Conservation (phyloP, 2,888 invertebrate genomes). For the Lypha dubia region DNA sequence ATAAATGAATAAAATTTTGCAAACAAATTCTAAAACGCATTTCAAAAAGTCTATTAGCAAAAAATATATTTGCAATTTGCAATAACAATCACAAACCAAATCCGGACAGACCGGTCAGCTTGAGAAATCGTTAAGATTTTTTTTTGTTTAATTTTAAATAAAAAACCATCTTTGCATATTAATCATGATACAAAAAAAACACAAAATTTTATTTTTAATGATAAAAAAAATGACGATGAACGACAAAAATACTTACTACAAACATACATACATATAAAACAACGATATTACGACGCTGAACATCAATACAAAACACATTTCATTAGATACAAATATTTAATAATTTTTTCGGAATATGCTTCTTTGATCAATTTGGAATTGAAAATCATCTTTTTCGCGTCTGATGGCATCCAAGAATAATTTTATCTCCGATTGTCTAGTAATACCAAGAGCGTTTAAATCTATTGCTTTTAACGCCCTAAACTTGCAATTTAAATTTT, state of each 20-base stretch:
- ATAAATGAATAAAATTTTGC: not conserved
- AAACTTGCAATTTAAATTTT: conserved; percentile 55
- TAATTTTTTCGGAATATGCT: not conserved
- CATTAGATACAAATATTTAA: not conserved
- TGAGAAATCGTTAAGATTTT: conserved; percentile 14
- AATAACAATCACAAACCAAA: conserved; percentile 32
- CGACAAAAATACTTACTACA: not conserved
- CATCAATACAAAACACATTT: not conserved
- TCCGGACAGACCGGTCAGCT: conserved; percentile 33
- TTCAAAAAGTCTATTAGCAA: conserved; percentile 42
- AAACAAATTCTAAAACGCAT: conserved; percentile 55
- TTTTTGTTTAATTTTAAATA: not conserved
- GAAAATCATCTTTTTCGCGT: conserved; percentile 18
- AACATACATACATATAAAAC: conserved; percentile 15
- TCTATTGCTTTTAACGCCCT: conserved; percentile 53
- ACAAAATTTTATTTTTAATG: conserved; percentile 46
- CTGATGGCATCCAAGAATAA: conserved; percentile 47
- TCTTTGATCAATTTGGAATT: not conserved
- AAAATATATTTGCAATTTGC: conserved; percentile 26
- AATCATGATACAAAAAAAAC: conserved; percentile 39
- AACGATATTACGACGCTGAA: not conserved
- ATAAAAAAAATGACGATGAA: conserved; percentile 14
- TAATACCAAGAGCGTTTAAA: conserved; percentile 65
- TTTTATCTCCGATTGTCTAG: conserved; percentile 44
- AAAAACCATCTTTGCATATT: conserved; percentile 41